Percentiles rank a stretch among this genome's conserved stretches.
These are phyloP conservation scores for Taphrorychus bicolor DNA, from an alignment of 2,888 invertebrate genomes.

Conservation along the genomic window DNA sequence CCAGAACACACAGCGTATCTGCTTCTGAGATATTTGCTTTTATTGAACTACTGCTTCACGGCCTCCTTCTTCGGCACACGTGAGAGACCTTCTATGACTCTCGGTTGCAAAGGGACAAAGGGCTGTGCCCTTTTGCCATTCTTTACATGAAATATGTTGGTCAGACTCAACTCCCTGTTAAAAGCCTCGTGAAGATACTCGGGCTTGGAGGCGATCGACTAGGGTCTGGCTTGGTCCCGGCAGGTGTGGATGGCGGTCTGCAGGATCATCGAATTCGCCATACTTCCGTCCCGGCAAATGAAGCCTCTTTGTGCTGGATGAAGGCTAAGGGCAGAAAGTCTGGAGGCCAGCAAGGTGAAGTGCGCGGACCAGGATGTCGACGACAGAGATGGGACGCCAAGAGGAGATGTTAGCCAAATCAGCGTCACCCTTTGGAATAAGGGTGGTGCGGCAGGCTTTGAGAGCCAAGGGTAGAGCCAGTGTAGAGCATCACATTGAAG, in stretches of 20 bases:
- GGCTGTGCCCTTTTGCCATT: too few species aligned
- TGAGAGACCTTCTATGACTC: too few species aligned
- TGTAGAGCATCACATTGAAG: slow-evolving; percentile 8
- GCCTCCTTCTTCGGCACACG: too few species aligned
- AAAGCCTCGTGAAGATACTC: too few species aligned
- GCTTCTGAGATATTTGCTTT: too few species aligned
- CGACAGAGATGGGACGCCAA: slow-evolving; percentile 39
- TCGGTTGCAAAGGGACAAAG: too few species aligned
- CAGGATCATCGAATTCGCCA: slow-evolving; percentile 22
- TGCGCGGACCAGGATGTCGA: slow-evolving; percentile 14
- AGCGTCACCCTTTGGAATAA: slow-evolving; percentile 36
- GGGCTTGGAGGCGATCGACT: too few species aligned
- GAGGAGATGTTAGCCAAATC: slow-evolving; percentile 14
- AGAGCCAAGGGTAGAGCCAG: neutral
- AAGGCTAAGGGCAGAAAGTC: too few species aligned
- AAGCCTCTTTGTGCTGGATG: slow-evolving; percentile 29
- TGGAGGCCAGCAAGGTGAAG: slow-evolving; percentile 25
- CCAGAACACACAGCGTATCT: too few species aligned
- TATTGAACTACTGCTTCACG: too few species aligned
- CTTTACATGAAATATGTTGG: too few species aligned
- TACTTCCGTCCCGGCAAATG: slow-evolving; percentile 27
- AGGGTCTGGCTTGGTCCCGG: neutral
- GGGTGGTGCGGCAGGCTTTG: slow-evolving; percentile 27
- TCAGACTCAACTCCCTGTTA: too few species aligned
- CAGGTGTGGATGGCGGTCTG: slow-evolving; percentile 2